Evolutionary conservation across 2,113 vertebrate genomes (phyloP).

Genomic region (Carassius auratus): DNA sequence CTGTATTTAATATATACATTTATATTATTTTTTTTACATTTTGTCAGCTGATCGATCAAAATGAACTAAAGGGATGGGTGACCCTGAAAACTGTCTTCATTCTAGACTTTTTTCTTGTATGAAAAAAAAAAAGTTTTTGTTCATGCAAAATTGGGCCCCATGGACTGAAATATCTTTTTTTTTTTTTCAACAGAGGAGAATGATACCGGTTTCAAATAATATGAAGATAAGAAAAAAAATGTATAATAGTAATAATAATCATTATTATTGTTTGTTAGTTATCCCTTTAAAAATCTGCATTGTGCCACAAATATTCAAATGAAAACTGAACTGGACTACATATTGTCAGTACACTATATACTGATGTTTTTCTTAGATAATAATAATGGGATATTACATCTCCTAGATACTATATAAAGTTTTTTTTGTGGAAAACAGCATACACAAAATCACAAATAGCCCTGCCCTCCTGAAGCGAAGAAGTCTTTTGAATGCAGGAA

Average conservation of each 20-base stretch:
- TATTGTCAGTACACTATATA: not conserved
- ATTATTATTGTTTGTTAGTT: not conserved
- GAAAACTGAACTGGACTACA: not conserved
- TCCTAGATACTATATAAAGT: not conserved
- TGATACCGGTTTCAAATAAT: not conserved
- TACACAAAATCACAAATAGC: slow-evolving; percentile 22
- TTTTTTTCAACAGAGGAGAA: not conserved
- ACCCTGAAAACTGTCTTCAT: not conserved
- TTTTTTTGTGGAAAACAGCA: not conserved
- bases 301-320: not conserved
- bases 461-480: slow-evolving; percentile 2
- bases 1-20: not conserved
- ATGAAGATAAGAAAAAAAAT: too few relatives aligned
- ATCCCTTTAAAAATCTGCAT: not conserved
- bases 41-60: not conserved
- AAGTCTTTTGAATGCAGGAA: slow-evolving; percentile 26
- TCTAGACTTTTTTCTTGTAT: not conserved
- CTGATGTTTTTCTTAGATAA: not conserved
- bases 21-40: too few relatives aligned
- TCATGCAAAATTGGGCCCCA: not conserved
- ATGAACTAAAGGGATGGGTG: not conserved
- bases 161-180: not conserved
- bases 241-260: too few relatives aligned
- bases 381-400: not conserved
- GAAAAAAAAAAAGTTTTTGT: not conserved